Conservation (phyloP, 2,888 invertebrate species). For the Pinctada fucata region DNA sequence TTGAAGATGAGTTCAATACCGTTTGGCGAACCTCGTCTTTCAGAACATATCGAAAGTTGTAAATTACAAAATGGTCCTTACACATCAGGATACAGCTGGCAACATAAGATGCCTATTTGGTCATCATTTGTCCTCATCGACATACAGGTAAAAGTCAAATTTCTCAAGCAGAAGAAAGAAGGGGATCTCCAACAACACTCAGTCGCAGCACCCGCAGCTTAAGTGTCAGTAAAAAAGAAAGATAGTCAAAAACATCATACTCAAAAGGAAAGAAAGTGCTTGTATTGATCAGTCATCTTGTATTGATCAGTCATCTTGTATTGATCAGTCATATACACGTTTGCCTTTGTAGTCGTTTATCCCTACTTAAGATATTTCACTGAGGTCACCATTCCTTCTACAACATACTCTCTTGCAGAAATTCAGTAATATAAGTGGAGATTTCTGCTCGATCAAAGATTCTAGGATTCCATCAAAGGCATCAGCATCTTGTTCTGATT, state of each 20-base stretch:
- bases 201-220: too few relatives aligned
- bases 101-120: constrained; percentile 38
- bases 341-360: too few relatives aligned
- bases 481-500: constrained; percentile 6
- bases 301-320: too few relatives aligned
- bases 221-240: constrained; percentile 5
- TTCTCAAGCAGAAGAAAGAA: neutral
- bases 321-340: too few relatives aligned
- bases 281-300: too few relatives aligned
- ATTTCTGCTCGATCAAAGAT: neutral
- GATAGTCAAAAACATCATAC: neutral
- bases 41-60: constrained; percentile 27
- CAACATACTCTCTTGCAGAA: constrained; percentile 3
- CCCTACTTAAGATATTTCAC: too few relatives aligned
- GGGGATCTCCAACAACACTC: too few relatives aligned
- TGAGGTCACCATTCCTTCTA: too few relatives aligned
- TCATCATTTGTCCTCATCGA: constrained; percentile 40
- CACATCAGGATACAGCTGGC: constrained; percentile 33
- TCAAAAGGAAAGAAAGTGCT: too few relatives aligned
- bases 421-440: neutral
- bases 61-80: constrained; percentile 34
- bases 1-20: constrained; percentile 7
- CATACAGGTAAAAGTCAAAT: constrained; percentile 27
- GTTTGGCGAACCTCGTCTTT: constrained; percentile 36
- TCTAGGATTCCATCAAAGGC: neutral